Conservation (phyloP, 2,113 vertebrate species). For the Paratilapia polleni region DNA sequence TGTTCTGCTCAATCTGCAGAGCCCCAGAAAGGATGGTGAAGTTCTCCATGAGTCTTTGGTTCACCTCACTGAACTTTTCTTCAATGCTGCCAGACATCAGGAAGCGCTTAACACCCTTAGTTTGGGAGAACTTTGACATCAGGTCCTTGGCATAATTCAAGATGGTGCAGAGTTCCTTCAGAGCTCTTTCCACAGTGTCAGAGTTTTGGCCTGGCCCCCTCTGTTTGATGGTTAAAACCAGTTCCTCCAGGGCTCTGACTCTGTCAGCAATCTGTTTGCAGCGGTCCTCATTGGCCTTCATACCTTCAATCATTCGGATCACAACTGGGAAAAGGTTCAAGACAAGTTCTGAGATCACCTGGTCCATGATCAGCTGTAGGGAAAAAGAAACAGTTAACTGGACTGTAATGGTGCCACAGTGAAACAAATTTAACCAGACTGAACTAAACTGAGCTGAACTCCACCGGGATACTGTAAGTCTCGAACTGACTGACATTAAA, state of each 20-base stretch:
- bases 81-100: not conserved
- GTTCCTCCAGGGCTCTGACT: not conserved
- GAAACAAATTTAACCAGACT: not conserved
- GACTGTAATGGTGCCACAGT: not conserved
- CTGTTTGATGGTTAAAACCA: not conserved
- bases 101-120: not conserved
- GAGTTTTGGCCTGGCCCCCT: not conserved
- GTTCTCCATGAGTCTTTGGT: not conserved
- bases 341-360: rapidly evolving
- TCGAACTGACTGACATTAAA: too few species aligned
- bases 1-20: not conserved
- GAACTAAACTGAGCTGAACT: rapidly evolving
- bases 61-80: not conserved
- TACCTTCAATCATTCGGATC: not conserved
- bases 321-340: rapidly evolving
- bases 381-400: not conserved
- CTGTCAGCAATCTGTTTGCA: not conserved
- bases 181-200: not conserved
- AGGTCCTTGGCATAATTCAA: not conserved
- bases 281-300: not conserved
- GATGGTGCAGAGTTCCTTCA: not conserved
- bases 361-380: not conserved
- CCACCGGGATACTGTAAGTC: too few species aligned
- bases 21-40: not conserved
- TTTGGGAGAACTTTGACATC: not conserved